Evolutionary conservation across 2,113 vertebrate genomes (phyloP), one percentile per base, ranked within the genome.

Genomic region (Scalopus aquaticus): DNA sequence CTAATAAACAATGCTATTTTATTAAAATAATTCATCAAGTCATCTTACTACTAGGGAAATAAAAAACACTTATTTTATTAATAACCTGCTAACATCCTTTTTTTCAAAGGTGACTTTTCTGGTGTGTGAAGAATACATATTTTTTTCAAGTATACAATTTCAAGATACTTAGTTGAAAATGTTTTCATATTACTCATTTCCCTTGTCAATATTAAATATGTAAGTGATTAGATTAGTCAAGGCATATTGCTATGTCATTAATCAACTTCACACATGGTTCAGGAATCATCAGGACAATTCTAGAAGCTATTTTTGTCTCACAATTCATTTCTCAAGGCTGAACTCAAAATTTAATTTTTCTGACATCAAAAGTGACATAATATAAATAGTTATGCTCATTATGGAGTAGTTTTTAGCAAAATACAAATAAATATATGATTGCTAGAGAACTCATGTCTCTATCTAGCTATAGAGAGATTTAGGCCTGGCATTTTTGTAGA

Each of bases 291-390:
- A 77, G 72, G 76, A 94, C 72, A 91, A 76, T 78, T 89, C 86
- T 13, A 5, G 58, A 88, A 80, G 83, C 91, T 97, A 96, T 97
- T 98, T 97, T 98, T 96, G 78, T 92, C 19, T 96, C 89, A 80
- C 39, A 39, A 49, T 96, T 95, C 35, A 88, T 95, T 97, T 95
- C 78, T 70, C 62, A 58, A 35, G 58, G 44, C 42, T 65, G 79
- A 87, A 35, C 65, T 95, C 83, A 92, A 97, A 90, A 97, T 97
- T 97, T 96, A 96, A 96, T 98, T 96, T 93, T 69, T 62, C 32
- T 77, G 39, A 69, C 70, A 93, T 86, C 70, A 60, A 91, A 94
- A 88, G n/a, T 91, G 72, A 83, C 44, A 56, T 24, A 86, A 95
- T 97, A 93, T 96, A 85, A 77, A 78, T 93, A 78, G 49, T 83